A percentile compares a stretch with the other conserved stretches of the same genome.
Evolutionary conservation across 2,797 vertebrate species (phyloP).

Genomic region (Gadopsis bispinosus): DNA sequence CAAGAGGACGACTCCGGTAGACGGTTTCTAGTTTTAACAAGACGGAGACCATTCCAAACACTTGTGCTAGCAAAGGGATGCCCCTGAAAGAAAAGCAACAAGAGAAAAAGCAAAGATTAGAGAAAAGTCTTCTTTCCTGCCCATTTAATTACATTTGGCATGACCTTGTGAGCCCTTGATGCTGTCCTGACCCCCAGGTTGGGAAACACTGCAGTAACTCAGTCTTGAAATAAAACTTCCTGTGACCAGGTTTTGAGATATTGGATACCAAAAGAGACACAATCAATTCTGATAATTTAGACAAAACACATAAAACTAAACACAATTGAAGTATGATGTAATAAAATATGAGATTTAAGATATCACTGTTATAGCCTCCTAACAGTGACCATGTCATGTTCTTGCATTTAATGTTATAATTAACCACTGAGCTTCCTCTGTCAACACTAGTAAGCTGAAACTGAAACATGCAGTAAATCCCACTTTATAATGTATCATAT

Average conservation of each 20-base stretch:
- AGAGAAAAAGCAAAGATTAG: too few relatives aligned
- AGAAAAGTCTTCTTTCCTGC: background rate
- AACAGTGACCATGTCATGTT: background rate
- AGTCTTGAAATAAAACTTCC: background rate
- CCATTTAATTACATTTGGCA: too few relatives aligned
- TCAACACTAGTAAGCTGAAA: background rate
- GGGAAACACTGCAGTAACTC: background rate
- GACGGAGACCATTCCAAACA: background rate
- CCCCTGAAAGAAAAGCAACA: background rate
- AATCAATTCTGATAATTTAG: background rate
- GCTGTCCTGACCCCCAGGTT: background rate
- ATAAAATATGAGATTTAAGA: background rate
- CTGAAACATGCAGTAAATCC: background rate
- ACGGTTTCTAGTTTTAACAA: background rate
- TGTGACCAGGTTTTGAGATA: background rate
- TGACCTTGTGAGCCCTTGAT: background rate
- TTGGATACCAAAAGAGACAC: background rate
- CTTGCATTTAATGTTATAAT: too few relatives aligned
- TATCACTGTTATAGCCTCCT: background rate
- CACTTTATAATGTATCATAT: background rate
- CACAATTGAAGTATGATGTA: too few relatives aligned
- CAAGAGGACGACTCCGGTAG: constrained; percentile 74
- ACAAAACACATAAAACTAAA: too few relatives aligned
- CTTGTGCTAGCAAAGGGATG: background rate
- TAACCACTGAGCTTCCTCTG: too few relatives aligned